Percentiles rank a stretch among this genome's conserved stretches.
phyloP scores from a whole-genome alignment of 2,113 vertebrate species.

The Oreotragus oreotragus region DNA sequence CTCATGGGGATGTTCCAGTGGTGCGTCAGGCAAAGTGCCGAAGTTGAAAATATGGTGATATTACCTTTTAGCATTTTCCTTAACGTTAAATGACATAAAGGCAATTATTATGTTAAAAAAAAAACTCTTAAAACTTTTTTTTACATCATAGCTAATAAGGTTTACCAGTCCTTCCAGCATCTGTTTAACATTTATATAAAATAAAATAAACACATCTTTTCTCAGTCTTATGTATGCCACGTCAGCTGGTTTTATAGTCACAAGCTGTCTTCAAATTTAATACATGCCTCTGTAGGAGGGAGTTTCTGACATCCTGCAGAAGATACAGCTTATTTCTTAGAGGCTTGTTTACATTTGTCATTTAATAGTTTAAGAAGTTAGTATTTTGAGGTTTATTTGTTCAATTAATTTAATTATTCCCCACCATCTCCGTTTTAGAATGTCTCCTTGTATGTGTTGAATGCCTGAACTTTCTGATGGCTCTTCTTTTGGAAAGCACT shows the following conservation, averaged over 20 bases:
- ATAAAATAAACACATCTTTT: slow-evolving; percentile 58
- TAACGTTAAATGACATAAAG: slow-evolving; percentile 48
- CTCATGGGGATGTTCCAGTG: slow-evolving; percentile 97
- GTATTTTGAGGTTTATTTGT: slow-evolving; percentile 42
- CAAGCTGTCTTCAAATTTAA: slow-evolving; percentile 55
- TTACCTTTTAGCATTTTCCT: slow-evolving; percentile 60
- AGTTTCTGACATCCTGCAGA: slow-evolving; percentile 57
- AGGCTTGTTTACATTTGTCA: slow-evolving; percentile 58
- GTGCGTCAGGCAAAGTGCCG: slow-evolving; percentile 95
- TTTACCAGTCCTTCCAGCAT: slow-evolving; percentile 45
- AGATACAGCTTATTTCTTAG: slow-evolving; percentile 50
- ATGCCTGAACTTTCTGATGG: background rate
- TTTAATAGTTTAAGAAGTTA: slow-evolving; percentile 9
- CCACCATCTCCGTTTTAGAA: too few species aligned
- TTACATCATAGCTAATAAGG: slow-evolving; percentile 25
- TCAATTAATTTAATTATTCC: slow-evolving; percentile 7
- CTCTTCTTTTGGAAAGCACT: background rate
- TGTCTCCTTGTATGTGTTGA: background rate
- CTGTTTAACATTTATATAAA: slow-evolving; percentile 66
- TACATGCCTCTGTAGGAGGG: slow-evolving; percentile 56
- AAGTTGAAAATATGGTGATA: slow-evolving; percentile 96
- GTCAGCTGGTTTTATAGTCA: slow-evolving; percentile 67
- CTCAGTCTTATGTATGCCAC: slow-evolving; percentile 48
- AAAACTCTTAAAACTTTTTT: slow-evolving; percentile 56
- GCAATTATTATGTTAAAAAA: slow-evolving; percentile 58